Base-by-base conservation (phyloP, 2,888 invertebrate genomes). In the Athetis lepigone region DNA sequence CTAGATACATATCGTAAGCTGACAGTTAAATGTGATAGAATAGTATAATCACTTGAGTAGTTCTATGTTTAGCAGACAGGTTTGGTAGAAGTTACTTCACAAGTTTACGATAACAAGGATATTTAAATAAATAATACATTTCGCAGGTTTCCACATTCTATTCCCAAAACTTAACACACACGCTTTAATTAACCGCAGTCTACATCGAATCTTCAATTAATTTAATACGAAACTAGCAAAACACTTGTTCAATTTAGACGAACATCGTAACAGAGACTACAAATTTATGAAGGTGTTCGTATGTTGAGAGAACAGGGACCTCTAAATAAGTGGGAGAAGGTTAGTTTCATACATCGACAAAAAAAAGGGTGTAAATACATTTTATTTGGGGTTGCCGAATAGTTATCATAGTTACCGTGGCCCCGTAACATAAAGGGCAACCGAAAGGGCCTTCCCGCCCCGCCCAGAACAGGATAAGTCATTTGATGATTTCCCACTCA, bases 211-310 rank as follows among this genome's bases (percentile, higher is more conserved):
- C 46, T 74, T 68, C 19, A 59, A 49, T 42, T 51, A 46, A 46
- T 51, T 67, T 51, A 67, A 73, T 58, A 40, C 39, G 39, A 33
- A 67, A 57, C 68, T 58, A 70, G n/a, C 23, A 29, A 59, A 55
- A 56, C 39, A 75, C 55, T 51, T 60, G 67, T 73, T 57, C 66
- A 76, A 72, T 77, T 76, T 76, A 57, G 67, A 57, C 49, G 42
- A 73, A 58, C 72, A 70, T 37, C 45, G 57, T 72, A 57, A 71
- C 66, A 50, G 36, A 71, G 50, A 37, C 36, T 49, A 56, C 52
- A 65, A 76, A 73, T 76, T 73, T 71, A 72, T 76, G 66, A 73
- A 60, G 73, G 73, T 71, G 60, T 65, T 36, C 54, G 33, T 60
- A 45, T 49, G 56, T 71, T 49, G 54, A 33, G 16, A 55, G 45